Evolutionary conservation across 2,888 invertebrate genomes (phyloP).

Genomic region (Sturmia bella): DNA sequence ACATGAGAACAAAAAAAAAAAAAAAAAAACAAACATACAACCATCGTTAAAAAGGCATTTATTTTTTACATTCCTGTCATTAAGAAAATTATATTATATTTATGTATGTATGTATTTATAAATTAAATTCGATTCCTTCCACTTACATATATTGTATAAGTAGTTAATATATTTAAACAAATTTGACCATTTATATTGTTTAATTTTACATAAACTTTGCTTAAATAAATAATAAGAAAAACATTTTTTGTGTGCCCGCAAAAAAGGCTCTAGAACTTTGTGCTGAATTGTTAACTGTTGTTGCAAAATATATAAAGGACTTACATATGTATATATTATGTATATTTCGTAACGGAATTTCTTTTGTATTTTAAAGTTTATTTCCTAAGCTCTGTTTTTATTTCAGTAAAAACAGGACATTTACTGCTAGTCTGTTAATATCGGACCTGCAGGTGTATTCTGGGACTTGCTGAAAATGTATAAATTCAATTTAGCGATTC

Average conservation of each 20-base stretch:
- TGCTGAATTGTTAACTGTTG: too few species aligned
- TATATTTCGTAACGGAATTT: too few species aligned
- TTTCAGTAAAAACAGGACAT: too few species aligned
- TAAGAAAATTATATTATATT: slow-evolving; percentile 41
- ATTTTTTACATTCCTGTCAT: slow-evolving; percentile 61
- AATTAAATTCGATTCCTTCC: slow-evolving; percentile 61
- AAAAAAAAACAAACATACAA: slow-evolving; percentile 31
- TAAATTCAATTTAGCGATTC: too few species aligned
- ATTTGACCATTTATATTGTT: slow-evolving; percentile 33
- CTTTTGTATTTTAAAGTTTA: too few species aligned
- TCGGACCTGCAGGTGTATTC: too few species aligned
- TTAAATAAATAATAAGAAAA: background rate
- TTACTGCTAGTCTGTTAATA: too few species aligned
- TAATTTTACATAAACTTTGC: slow-evolving; percentile 12
- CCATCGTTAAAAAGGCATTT: slow-evolving; percentile 68
- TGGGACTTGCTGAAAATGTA: too few species aligned
- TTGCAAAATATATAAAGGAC: too few species aligned
- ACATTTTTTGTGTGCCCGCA: background rate
- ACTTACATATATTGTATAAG: slow-evolving; percentile 56
- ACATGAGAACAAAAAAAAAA: background rate
- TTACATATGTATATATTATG: too few species aligned
- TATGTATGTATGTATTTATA: slow-evolving; percentile 9
- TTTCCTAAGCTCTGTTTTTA: too few species aligned
- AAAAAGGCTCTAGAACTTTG: too few species aligned
- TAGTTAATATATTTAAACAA: slow-evolving; percentile 53